These are phyloP conservation scores for Theocolax elegans DNA, from an alignment of 1,140 invertebrate species.

Conservation along the genomic window DNA sequence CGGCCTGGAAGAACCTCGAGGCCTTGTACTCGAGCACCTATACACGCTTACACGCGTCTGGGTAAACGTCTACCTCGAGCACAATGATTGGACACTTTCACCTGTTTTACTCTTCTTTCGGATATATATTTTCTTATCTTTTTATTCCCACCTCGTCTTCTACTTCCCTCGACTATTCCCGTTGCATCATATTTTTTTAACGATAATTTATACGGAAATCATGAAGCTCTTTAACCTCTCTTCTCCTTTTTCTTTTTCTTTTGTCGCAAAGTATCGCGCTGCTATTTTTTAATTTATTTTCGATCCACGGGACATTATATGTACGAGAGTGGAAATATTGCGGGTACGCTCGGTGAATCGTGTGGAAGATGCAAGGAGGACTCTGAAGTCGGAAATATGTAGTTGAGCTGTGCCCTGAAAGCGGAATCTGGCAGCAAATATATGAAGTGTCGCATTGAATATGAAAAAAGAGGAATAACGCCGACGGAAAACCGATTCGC, in stretches of 20 bases:
- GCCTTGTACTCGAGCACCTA: constrained; percentile 8
- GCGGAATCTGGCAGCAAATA: neutral
- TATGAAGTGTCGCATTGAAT: constrained; percentile 7
- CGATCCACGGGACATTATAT: neutral
- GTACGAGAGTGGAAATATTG: neutral
- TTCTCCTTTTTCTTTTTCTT: no score
- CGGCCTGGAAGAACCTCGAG: constrained; percentile 43
- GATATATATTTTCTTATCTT: neutral
- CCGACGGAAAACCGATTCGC: constrained; percentile 13
- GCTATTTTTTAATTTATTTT: constrained; percentile 44
- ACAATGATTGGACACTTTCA: neutral
- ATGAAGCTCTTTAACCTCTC: no score
- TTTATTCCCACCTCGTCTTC: neutral
- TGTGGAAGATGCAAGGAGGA: neutral
- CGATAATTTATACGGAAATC: no score
- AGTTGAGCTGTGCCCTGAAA: constrained; percentile 11
- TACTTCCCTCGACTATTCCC: no score
- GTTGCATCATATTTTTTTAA: no score
- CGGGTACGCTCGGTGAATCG: constrained; percentile 1
- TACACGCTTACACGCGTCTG: neutral
- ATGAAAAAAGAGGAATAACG: neutral
- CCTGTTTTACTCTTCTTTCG: neutral
- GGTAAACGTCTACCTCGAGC: neutral
- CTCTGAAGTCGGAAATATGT: constrained; percentile 10
- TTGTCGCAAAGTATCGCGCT: neutral